A percentile compares a stretch with the other conserved stretches of the same genome.
These are phyloP conservation scores for Ranitomeya imitator DNA, from an alignment of 2,113 vertebrate species.

Conservation along the genomic window DNA sequence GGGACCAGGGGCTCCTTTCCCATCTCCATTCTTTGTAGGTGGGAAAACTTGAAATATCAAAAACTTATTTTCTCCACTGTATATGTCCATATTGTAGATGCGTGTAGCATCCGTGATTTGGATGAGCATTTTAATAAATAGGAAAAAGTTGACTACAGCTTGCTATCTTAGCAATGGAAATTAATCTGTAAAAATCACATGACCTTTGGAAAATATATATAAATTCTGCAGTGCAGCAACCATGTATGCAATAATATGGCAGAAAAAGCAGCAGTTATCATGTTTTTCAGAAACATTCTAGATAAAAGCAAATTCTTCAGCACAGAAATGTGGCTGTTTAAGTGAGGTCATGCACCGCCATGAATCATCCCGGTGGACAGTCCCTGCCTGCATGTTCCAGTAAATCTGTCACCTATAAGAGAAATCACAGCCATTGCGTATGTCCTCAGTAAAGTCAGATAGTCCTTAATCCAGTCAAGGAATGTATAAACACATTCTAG, in stretches of 20 bases:
- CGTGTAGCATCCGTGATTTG: too few relatives aligned
- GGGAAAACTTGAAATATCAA: too few relatives aligned
- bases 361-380: constrained; percentile 34
- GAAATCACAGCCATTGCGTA: constrained; percentile 37
- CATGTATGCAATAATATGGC: neutral
- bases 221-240: neutral
- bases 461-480: constrained; percentile 44
- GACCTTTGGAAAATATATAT: neutral
- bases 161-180: too few relatives aligned
- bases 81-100: too few relatives aligned
- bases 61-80: too few relatives aligned
- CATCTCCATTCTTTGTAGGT: too few relatives aligned
- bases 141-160: too few relatives aligned
- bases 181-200: too few relatives aligned
- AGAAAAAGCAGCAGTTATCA: neutral
- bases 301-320: constrained; percentile 6
- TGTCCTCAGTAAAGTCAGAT: constrained; percentile 39
- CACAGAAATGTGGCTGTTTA: constrained; percentile 42
- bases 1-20: too few relatives aligned
- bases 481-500: constrained; percentile 48
- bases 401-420: constrained; percentile 50
- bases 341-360: constrained; percentile 36
- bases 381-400: constrained; percentile 23
- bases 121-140: too few relatives aligned
- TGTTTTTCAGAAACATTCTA: neutral